Evolutionary conservation across 2,888 invertebrate genomes (phyloP), one percentile per base, ranked within the genome.

Genomic region (Patella depressa): DNA sequence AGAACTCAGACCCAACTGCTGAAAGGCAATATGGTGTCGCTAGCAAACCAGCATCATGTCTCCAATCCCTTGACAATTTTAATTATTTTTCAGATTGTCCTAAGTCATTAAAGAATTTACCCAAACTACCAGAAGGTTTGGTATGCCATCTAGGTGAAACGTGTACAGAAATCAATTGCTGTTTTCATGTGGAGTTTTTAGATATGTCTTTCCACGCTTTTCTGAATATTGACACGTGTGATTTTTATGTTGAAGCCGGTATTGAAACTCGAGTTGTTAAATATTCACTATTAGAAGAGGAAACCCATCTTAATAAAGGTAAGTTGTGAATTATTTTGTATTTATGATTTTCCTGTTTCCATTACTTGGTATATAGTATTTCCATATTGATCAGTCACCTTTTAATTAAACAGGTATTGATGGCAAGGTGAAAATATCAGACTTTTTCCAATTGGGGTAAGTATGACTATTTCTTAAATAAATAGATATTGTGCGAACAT

Each of bases 151-250:
- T 84, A 12, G 74, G 74, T 11, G 75, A 5, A 29, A 29, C 29
- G 29, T 29, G 29, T 29, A 29, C 29, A 29, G 29, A 29, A 29
- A 29, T 29, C 29, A 80, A 83, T 71, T 85, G 84, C 65, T 85
- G 85, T 76, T 34, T 82, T 19, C 55, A 76, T 29, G 74, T 81
- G n/a, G 65, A 55, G 15, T 71, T 79, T 71, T 70, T 79, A 54
- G 77, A 59, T 59, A 74, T 79, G 72, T 71, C 78, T 29, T 73
- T 81, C 73, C 70, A 78, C 69, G 77, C 72, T 53, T 71, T 74
- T 73, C 34, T 81, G 19, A 76, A 80, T n/a, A 59, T 81, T 12
- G 80, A 80, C 73, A 71, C 76, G 53, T 81, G 81, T 57, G 71
- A 80, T 69, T 80, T 74, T 45, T 73, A 75, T 73, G 65, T 80